Conservation (phyloP, 2,113 vertebrate species). For the Sigmodon hispidus region DNA sequence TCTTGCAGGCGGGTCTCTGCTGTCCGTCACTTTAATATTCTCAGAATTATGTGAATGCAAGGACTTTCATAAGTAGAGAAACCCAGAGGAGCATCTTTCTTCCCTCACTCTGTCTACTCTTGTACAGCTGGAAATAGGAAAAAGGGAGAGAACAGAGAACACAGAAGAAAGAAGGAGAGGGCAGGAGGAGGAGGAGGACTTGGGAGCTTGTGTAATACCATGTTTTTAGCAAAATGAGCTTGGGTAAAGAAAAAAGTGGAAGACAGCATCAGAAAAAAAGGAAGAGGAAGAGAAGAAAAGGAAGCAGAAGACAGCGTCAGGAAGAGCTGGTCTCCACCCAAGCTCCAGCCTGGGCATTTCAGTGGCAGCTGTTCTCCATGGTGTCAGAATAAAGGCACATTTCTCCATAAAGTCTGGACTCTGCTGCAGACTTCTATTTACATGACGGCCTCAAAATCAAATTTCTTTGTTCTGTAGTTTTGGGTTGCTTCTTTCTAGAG, state of each 20-base stretch:
- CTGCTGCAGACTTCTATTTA: background rate
- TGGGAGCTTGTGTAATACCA: background rate
- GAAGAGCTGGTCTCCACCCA: background rate
- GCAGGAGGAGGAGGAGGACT: too few species aligned
- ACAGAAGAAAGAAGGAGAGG: background rate
- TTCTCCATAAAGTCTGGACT: background rate
- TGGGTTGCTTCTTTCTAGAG: slow-evolving; percentile 26
- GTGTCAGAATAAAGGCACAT: background rate
- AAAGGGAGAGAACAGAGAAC: too few species aligned
- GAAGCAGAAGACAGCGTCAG: background rate
- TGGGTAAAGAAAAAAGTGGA: background rate
- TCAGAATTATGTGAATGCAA: background rate
- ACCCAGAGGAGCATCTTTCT: background rate
- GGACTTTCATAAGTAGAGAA: background rate
- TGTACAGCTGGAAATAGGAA: background rate
- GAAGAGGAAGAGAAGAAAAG: too few species aligned
- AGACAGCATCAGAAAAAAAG: background rate
- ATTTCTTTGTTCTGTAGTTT: slow-evolving; percentile 46
- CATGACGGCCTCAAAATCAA: background rate
- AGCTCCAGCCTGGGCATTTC: background rate
- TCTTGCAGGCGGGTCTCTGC: background rate
- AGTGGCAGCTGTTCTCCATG: background rate
- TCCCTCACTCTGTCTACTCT: background rate
- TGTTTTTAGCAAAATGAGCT: background rate
- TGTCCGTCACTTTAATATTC: background rate